Conservation (phyloP, 2,888 invertebrate genomes). For the Saturnia pavonia region DNA sequence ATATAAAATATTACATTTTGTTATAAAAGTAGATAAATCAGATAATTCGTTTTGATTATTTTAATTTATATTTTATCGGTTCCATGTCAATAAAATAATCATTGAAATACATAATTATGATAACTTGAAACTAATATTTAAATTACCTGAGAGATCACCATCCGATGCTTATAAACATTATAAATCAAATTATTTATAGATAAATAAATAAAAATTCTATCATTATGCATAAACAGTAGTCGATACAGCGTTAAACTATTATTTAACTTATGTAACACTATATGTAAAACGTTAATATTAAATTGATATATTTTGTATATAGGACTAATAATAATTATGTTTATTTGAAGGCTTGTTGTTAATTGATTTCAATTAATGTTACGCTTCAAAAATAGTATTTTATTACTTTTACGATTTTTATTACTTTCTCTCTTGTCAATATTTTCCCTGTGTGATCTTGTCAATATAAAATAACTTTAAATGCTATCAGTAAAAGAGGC, state of each 20-base stretch:
- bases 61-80: too few species aligned
- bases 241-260: neutral
- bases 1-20: too few species aligned
- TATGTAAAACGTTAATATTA: neutral
- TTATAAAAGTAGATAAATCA: too few species aligned
- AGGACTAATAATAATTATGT: neutral
- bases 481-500: too few species aligned
- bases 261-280: neutral
- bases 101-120: neutral
- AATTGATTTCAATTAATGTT: neutral
- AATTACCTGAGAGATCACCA: neutral
- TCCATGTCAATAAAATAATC: neutral
- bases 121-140: neutral
- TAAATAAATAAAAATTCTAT: neutral
- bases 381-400: neutral
- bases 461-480: too few species aligned
- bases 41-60: too few species aligned
- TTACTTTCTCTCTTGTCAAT: neutral
- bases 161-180: neutral
- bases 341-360: too few species aligned
- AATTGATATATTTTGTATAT: neutral
- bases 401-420: neutral
- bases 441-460: neutral
- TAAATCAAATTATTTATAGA: neutral
- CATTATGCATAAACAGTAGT: neutral